phyloP scores from a whole-genome alignment of 2,797 vertebrate genomes.

The Glossophaga mutica region DNA sequence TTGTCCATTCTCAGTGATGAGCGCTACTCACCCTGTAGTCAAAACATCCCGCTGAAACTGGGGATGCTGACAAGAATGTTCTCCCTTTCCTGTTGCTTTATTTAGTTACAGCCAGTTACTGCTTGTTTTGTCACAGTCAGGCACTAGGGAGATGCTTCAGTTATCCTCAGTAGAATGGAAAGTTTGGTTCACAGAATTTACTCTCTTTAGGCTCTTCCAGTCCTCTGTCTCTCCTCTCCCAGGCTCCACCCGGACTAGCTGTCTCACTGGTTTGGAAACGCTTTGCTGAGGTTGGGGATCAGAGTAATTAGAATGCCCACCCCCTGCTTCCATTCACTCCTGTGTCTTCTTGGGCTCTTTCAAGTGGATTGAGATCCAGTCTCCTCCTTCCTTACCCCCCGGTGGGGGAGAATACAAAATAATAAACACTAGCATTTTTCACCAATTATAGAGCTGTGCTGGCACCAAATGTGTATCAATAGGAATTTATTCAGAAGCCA shows the following conservation, averaged over 20 bases:
- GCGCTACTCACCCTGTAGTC: constrained; percentile 67
- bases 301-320: background rate
- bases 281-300: constrained; percentile 21
- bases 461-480: constrained; percentile 1
- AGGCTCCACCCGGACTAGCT: constrained; percentile 29
- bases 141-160: constrained; percentile 34
- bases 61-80: constrained; percentile 67
- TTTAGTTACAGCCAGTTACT: constrained; percentile 64
- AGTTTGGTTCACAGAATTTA: constrained; percentile 40
- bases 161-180: constrained; percentile 52
- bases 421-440: constrained; percentile 47
- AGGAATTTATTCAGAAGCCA: constrained; percentile 46
- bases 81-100: constrained; percentile 66
- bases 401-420: constrained; percentile 52
- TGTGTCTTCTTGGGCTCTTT: constrained; percentile 26
- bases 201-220: constrained; percentile 26
- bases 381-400: constrained; percentile 46
- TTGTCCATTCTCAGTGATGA: background rate
- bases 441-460: constrained; percentile 15
- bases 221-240: background rate
- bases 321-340: background rate
- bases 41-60: constrained; percentile 74
- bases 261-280: constrained; percentile 54
- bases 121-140: constrained; percentile 55
- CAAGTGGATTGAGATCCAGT: constrained; percentile 53